Evolutionary conservation across 2,888 invertebrate genomes (phyloP), one percentile per base, ranked within the genome.

Genomic region (Drosophila conformis): DNA sequence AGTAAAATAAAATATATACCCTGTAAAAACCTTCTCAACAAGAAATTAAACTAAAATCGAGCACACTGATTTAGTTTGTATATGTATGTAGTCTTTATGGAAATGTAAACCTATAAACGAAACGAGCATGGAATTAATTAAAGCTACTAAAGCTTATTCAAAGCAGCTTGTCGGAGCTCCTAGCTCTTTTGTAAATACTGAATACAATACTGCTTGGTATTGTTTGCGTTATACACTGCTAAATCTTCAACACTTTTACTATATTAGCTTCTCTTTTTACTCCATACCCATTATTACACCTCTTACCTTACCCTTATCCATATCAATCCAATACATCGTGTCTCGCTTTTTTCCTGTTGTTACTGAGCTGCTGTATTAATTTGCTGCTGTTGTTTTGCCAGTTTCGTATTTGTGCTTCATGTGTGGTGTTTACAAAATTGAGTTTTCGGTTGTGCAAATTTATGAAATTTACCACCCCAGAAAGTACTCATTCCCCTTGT

Each of bases 371-470:
- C 31, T 21, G 21, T 29, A 27, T 40, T 29, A 8, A 38, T 38
- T 38, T 36, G 18, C 8, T 54, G 54, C 38, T 38, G 11, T 38
- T 56, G 15, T 48, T 59, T 48, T 25, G 18, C 10, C 15, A 13
- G 27, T 18, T 51, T n/a, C 11, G 4, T 18, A 38, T 36, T 21
- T 36, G 13, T 33, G 42, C 35, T 36, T 27, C n/a, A 38, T 27
- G 52, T 56, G 11, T 13, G 11, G 11, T 56, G 38, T 27, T 56
- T 57, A 57, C 40, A 4, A 40, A 57, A 57, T 40, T 57, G 10
- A 31, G 42, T 42, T 57, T 57, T 42, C 10, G 21, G 4, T 15
- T 48, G 33, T 38, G 57, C 13, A 57, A 57, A 68, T 68, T 48
- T 38, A 68, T 67, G 68, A 67, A 56, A 48, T 66, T 42, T 36